Conservation (phyloP, 2,797 vertebrate genomes). For the Champsocephalus gunnari region DNA sequence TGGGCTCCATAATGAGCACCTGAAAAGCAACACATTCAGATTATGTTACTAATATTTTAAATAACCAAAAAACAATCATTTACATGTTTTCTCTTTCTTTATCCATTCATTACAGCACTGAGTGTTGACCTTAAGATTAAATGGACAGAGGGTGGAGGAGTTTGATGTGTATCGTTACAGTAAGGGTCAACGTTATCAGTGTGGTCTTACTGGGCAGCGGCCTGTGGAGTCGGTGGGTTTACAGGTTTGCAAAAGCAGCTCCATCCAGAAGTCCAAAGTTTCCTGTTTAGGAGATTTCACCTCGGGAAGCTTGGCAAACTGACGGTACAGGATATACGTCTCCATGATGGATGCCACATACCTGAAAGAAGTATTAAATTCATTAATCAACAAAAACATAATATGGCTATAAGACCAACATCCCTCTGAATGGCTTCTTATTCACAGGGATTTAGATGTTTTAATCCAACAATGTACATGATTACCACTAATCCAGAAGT, state of each 20-base stretch:
- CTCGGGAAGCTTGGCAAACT: conserved; percentile 83
- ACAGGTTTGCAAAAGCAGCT: conserved; percentile 87
- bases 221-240: conserved; percentile 81
- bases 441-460: neutral
- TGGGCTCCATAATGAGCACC: conserved; percentile 91
- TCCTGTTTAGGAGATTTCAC: conserved; percentile 80
- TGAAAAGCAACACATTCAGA: conserved; percentile 54
- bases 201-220: conserved; percentile 85
- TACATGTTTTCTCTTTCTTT: too few relatives aligned
- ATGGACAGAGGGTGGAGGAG: neutral
- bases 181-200: neutral
- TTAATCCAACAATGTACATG: neutral
- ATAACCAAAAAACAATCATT: neutral
- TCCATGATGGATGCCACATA: conserved; percentile 92
- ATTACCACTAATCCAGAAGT: neutral
- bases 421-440: neutral
- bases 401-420: neutral
- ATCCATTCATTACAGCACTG: neutral
- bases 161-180: neutral
- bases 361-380: conserved; percentile 72
- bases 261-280: conserved; percentile 90
- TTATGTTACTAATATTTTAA: neutral
- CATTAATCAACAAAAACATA: neutral
- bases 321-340: conserved; percentile 90
- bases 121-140: neutral